Base-by-base conservation (phyloP, 1,140 invertebrate genomes). In the Oncopodura yosiiana region DNA sequence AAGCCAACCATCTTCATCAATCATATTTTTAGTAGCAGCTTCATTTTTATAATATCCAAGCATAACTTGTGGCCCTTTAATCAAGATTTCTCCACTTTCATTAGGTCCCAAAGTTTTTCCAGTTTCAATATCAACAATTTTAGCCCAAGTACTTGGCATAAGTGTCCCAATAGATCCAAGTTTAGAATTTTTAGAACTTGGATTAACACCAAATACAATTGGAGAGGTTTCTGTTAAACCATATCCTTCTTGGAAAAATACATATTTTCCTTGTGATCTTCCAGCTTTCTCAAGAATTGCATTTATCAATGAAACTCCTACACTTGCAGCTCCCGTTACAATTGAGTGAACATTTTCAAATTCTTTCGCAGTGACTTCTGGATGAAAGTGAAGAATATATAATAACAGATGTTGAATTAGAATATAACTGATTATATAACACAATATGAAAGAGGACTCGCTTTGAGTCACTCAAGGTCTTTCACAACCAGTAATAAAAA, bases 81-180 rank as follows among this genome's bases (percentile, higher is more conserved):
- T 62, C 64, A 77, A 74, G 1, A 85, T 66, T 71, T 86, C 82
- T 2, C 83, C 83, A 18, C 68, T 67, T 69, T 80, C 69, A 60
- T 60, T 76, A 1, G 49, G 29, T 30, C 52, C 57, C 3, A 62
- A 21, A 2, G 54, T 34, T 41, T 54, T 34, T 1, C 54, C 51
- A n/a, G 54, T 61, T 32, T 51, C 53, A 9, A 53, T 9, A 42
- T 54, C 30, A 27, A 57, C 39, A 26, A 64, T 23, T 53, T 60
- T 58, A 19, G 29, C 32, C 38, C 34, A 43, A 3, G 56, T 52
- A 37, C 30, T 45, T 1, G 49, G 43, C 4, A 58, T 3, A 26
- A 43, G 32, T 27, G 32, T 45, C 14, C 56, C 56, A 18, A 43
- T 46, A 23, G 53, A 56, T 16, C 56, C 60, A 14, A 49, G 37